A percentile compares a stretch with the other conserved stretches of the same genome.
These are phyloP conservation scores for Sterrhoptilus dennistouni DNA, from an alignment of 2,113 vertebrate genomes.

Conservation along the genomic window DNA sequence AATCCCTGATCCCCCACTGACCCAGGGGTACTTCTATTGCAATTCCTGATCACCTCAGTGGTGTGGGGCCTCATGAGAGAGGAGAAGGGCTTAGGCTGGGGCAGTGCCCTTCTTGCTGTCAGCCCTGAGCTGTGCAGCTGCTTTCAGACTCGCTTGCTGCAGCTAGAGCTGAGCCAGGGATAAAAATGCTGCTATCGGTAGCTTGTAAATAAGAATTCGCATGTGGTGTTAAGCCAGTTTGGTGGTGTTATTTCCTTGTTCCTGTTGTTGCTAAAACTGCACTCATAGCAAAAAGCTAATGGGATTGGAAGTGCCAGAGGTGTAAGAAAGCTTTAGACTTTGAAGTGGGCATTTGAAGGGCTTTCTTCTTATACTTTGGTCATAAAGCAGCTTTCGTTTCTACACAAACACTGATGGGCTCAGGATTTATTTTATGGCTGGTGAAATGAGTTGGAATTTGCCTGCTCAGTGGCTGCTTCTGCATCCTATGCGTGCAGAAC, in stretches of 20 bases:
- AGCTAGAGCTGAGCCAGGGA: not conserved
- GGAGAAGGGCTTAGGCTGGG: not conserved
- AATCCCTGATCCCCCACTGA: not conserved
- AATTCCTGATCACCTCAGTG: accelerated
- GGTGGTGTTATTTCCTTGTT: conserved; percentile 1
- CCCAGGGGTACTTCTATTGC: accelerated
- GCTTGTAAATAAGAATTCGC: conserved; percentile 29
- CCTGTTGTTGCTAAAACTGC: not conserved
- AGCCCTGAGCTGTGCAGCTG: not conserved
- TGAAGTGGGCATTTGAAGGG: not conserved
- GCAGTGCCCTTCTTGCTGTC: not conserved
- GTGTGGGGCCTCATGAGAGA: not conserved
- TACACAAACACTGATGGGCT: not conserved
- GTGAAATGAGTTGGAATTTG: not conserved
- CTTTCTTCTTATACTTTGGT: not conserved
- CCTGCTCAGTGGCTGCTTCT: not conserved
- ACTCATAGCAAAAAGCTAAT: not conserved
- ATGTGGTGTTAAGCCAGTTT: not conserved
- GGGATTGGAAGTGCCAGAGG: not conserved
- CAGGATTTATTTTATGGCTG: not conserved
- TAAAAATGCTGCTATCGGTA: not conserved
- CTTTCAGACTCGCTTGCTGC: not conserved
- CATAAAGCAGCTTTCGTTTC: not conserved
- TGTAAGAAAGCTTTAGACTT: not conserved
- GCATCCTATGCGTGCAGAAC: not conserved